phyloP scores from a whole-genome alignment of 1,140 invertebrate genomes.

The Zaprionus camerounensis region DNA sequence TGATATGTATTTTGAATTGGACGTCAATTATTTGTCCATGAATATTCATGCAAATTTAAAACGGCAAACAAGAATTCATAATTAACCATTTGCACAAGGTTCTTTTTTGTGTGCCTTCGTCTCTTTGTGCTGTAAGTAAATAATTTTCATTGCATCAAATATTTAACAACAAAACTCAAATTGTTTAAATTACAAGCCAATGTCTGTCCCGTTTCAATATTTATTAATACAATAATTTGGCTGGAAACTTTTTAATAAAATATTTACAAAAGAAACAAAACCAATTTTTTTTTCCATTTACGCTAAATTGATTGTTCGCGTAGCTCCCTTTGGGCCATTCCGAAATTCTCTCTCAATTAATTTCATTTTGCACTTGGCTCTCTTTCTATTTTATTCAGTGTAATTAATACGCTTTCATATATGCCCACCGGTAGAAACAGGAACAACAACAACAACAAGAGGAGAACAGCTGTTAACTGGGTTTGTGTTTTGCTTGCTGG shows the following conservation, averaged over 20 bases:
- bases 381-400: constrained; percentile 2
- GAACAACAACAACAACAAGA: background rate
- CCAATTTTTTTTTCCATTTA: background rate
- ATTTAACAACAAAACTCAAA: constrained; percentile 1
- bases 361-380: constrained; percentile 10
- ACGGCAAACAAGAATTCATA: constrained; percentile 20
- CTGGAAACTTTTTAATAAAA: constrained; percentile 3
- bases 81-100: background rate
- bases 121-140: constrained; percentile 6
- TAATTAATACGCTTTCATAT: constrained; percentile 27
- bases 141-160: background rate
- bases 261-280: background rate
- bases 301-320: background rate
- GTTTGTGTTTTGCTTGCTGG: constrained; percentile 26
- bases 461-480: constrained; percentile 21
- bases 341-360: constrained; percentile 3
- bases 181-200: background rate
- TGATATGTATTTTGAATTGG: background rate
- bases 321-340: no score
- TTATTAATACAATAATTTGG: background rate
- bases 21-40: constrained; percentile 21
- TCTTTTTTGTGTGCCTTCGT: background rate
- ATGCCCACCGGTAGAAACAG: background rate
- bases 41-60: constrained; percentile 23
- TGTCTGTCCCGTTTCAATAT: background rate